A percentile compares a stretch with the other conserved stretches of the same genome.
Conservation (phyloP, 1,140 invertebrate species). For the Drosophila mauritiana region DNA sequence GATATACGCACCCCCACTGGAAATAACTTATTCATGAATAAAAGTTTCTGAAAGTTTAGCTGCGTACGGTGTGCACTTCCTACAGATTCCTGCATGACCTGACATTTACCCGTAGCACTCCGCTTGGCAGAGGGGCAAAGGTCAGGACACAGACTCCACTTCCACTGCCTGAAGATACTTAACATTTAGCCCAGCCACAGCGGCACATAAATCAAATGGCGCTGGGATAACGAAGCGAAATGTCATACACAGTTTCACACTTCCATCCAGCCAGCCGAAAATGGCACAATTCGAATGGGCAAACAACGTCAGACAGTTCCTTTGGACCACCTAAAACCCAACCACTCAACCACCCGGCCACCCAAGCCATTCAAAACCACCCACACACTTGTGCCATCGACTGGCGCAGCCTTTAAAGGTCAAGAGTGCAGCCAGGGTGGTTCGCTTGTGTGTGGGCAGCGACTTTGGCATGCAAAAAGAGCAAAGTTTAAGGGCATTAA, state of each 20-base stretch:
- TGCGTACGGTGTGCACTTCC: background rate
- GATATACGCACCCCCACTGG: too few species aligned
- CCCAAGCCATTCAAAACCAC: slow-evolving; percentile 19
- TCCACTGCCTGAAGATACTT: slow-evolving; percentile 22
- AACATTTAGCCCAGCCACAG: slow-evolving; percentile 35
- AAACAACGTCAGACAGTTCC: slow-evolving; percentile 51
- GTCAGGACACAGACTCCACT: slow-evolving; percentile 35
- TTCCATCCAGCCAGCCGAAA: slow-evolving; percentile 37
- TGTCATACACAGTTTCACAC: slow-evolving; percentile 72
- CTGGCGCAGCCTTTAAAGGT: slow-evolving; percentile 70
- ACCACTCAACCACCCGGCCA: slow-evolving; percentile 1
- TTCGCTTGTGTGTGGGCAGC: slow-evolving; percentile 41
- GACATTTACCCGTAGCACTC: slow-evolving; percentile 31
- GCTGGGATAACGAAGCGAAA: slow-evolving; percentile 58
- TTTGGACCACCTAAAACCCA: slow-evolving; percentile 12
- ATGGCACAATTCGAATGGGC: slow-evolving; percentile 19
- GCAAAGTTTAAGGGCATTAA: slow-evolving; percentile 83
- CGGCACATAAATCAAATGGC: slow-evolving; percentile 64
- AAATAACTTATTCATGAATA: too few species aligned
- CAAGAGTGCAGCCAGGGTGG: slow-evolving; percentile 69
- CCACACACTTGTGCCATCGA: slow-evolving; percentile 39
- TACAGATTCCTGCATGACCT: slow-evolving; percentile 2
- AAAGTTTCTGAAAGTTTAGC: background rate
- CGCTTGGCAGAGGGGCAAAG: slow-evolving; percentile 21
- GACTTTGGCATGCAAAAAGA: slow-evolving; percentile 61